Evolutionary conservation across 2,888 invertebrate species (phyloP), one percentile per base, ranked within the genome.

Genomic region (Matsumyia berberina): DNA sequence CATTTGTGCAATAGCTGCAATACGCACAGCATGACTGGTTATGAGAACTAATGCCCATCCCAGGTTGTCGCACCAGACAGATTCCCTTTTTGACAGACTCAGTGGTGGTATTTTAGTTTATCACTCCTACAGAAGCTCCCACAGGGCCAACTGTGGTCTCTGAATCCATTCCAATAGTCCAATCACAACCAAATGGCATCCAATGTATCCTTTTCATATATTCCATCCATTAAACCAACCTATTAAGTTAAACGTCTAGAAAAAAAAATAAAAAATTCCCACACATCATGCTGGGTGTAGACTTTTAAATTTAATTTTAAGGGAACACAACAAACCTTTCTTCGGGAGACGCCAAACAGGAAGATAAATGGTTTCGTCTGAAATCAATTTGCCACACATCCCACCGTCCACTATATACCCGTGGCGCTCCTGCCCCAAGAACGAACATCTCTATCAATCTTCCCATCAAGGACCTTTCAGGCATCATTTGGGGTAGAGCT

Each of bases 321-420:
- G 9, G 9, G 4, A 17, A 24, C 46, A 35, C 0, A 44, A 11
- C 39, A 51, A 55, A 37, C 5, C 17, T 17, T 67, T 51, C 62
- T 31, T 42, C 51, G 31, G 24, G 46, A 55, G 53, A 80, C 51
- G 60, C 46, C 55, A 66, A 24, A 17, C 35, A 5, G 7, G 29
- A 79, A 83, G 79, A 83, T 74, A 69, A 83, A 83, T 83, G 79
- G 69, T 83, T 73, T 67, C 37, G 39, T 79, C 70, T 73, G 62
- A 83, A 83, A 74, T 73, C 79, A 79, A 83, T 83, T 83, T 83
- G 72, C 78, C 53, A 57, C 69, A 73, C 5, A 72, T 42, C 42
- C 39, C 19, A 37, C 19, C 42, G 44, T 53, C 42, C 53, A 55
- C 33, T 19, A n/a, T 15, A n/a, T 15, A 29, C 17, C 11, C 31